Base-by-base conservation (phyloP, 1,140 invertebrate genomes). In the Homalodisca vitripennis region DNA sequence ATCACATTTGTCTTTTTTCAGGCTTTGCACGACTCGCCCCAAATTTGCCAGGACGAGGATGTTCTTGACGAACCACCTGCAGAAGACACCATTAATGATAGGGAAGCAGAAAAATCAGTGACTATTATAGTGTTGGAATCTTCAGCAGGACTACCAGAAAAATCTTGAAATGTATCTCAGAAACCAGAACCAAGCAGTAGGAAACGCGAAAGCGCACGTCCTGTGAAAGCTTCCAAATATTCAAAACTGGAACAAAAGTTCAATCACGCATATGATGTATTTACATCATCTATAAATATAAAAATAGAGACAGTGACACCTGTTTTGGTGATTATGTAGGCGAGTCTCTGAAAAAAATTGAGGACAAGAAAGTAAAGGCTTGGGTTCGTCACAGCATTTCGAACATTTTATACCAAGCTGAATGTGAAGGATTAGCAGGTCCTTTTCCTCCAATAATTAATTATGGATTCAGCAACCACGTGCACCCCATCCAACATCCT, bases 321-420 rank as follows among this genome's bases (percentile, higher is more conserved):
- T 62, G 57, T 62, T 62, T 62, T 62, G 57, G 57, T 6, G 57
- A 62, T 10, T 62, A 29, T 62, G 57, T 62, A 29, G 57, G 26
- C 2, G 57, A 62, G 20, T 62, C 57, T 3, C 29, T 62, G 22
- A 62, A 62, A 62, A 22, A 62, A 30, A 27, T 31, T 30, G 10
- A 6, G 3, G 30, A 62, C 20, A 62, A 26, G 27, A 62, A 31
- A 31, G 20, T 30, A 12, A 62, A 62, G 20, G n/a, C 57, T 31
- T 62, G 24, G 57, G 27, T 62, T 6, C 24, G 30, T 14, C 24
- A 62, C 29, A 62, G 30, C 14, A 62, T 62, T 29, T 29, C 57
- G 2, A 62, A 62, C 13, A 62, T 27, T 10, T 62, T 62, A 20
- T 27, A 62, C 26, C 24, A 62, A 62, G 48, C 48, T 22, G 48